Conservation (phyloP, 2,797 vertebrate species). For the Hippopotamyrus pictus region DNA sequence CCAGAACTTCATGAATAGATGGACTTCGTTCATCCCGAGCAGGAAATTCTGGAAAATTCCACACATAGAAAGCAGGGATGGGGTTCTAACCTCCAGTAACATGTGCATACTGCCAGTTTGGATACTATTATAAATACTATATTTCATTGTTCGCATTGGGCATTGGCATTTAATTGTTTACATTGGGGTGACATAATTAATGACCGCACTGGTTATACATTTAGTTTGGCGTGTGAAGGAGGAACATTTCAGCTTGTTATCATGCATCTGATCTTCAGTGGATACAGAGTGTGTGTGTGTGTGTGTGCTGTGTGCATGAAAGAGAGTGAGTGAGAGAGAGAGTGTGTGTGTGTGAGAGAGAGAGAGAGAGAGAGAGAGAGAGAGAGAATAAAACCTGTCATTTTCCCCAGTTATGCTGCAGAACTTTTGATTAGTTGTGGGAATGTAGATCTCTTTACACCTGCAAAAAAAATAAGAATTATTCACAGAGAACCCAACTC, state of each 20-base stretch:
- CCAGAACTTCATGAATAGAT: constrained; percentile 33
- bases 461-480: background rate
- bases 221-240: background rate
- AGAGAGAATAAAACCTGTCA: background rate
- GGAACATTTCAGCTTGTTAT: background rate
- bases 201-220: background rate
- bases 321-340: background rate
- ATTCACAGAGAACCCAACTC: background rate
- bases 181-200: background rate
- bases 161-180: background rate
- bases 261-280: background rate
- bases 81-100: background rate
- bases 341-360: background rate
- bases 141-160: background rate
- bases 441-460: background rate
- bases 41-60: constrained; percentile 42
- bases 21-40: constrained; percentile 25
- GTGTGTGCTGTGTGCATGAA: background rate
- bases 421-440: background rate
- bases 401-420: background rate
- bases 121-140: background rate
- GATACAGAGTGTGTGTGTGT: background rate
- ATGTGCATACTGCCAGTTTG: background rate
- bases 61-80: constrained; percentile 34
- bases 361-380: background rate